Evolutionary conservation across 2,113 vertebrate genomes (phyloP).

Genomic region (Ariopsis seemanni): DNA sequence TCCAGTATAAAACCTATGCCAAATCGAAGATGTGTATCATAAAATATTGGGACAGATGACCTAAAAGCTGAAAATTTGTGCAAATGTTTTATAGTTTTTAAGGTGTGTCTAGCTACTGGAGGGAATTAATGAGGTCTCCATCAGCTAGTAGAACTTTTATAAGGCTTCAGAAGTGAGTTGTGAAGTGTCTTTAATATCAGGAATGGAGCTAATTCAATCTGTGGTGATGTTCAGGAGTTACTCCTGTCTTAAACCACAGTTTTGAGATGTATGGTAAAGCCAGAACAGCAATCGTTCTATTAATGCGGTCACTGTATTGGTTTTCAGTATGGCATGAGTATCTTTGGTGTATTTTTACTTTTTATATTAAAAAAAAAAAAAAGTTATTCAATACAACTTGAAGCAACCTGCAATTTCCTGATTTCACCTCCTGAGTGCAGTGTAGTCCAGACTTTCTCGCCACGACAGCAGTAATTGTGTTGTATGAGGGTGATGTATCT

Average conservation of each 20-base stretch:
- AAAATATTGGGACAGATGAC: too few species aligned
- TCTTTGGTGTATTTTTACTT: too few species aligned
- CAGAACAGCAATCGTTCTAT: not conserved
- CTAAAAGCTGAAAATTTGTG: too few species aligned
- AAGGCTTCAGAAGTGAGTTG: not conserved
- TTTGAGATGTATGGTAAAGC: not conserved
- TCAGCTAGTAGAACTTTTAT: not conserved
- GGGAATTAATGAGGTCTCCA: too few species aligned
- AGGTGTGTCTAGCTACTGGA: not conserved
- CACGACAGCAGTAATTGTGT: not conserved
- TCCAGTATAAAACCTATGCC: too few species aligned
- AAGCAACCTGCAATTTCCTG: not conserved
- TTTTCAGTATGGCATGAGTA: not conserved
- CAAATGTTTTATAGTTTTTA: not conserved
- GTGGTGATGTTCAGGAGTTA: not conserved
- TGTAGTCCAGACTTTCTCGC: not conserved
- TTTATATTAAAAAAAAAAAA: not conserved
- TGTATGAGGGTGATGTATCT: too few species aligned
- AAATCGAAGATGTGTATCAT: too few species aligned
- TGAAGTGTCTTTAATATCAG: not conserved
- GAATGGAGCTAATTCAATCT: not conserved
- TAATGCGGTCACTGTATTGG: not conserved
- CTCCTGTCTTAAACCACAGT: not conserved
- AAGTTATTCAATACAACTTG: not conserved
- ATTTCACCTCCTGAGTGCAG: conserved; percentile 15